phyloP scores from a whole-genome alignment of 2,113 vertebrate species.

The Melanerpes aurifrons region DNA sequence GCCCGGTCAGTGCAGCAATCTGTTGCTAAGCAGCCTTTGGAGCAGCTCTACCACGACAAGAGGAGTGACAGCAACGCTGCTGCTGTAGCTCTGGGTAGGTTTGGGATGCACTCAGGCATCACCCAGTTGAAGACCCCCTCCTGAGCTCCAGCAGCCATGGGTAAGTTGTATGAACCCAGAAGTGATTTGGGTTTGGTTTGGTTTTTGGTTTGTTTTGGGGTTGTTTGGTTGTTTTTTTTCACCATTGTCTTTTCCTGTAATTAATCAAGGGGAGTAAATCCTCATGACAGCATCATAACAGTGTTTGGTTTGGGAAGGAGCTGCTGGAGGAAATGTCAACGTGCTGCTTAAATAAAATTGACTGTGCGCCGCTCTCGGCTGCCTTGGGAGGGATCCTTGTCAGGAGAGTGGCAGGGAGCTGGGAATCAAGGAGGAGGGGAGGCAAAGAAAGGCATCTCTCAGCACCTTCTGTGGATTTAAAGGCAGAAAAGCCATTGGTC shows the following conservation, averaged over 20 bases:
- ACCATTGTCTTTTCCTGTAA: background rate
- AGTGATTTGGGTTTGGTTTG: too few species aligned
- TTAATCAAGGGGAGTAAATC: background rate
- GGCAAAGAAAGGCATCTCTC: background rate
- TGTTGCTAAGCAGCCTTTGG: constrained; percentile 28
- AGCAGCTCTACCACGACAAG: background rate
- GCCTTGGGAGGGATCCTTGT: constrained; percentile 1
- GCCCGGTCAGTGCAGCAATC: background rate
- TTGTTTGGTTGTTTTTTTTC: background rate
- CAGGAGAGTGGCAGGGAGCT: constrained; percentile 37
- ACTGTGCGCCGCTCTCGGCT: background rate
- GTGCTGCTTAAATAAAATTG: background rate
- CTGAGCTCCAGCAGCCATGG: background rate
- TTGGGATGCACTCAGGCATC: background rate
- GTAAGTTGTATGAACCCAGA: background rate
- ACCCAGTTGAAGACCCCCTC: background rate
- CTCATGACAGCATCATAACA: background rate
- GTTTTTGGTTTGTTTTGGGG: too few species aligned
- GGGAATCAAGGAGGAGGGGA: constrained; percentile 20
- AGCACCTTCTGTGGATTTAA: background rate
- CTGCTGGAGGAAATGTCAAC: constrained; percentile 30
- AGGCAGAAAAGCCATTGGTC: background rate
- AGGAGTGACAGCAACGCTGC: background rate
- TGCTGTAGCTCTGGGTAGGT: background rate
- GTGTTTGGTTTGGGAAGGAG: constrained; percentile 8